Evolutionary conservation across 1,140 invertebrate genomes (phyloP), one percentile per base, ranked within the genome.

Genomic region (Homarus americanus): DNA sequence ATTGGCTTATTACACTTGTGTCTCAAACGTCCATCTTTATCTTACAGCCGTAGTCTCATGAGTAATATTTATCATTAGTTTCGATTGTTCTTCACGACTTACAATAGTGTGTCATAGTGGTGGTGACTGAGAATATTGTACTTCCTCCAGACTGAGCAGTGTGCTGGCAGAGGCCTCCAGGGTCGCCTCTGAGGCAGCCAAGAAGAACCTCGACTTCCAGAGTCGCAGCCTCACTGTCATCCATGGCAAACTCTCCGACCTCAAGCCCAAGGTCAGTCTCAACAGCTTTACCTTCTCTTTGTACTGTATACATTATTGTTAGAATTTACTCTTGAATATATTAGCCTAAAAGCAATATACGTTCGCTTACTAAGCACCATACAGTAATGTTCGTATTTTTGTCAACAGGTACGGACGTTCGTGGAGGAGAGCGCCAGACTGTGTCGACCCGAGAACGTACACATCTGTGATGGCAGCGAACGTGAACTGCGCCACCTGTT

Each of bases 381-480:
- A n/a, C 17, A 87, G 38, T 82, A 17, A 44, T 49, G 20, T 20
- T 58, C n/a, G 53, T 58, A 4, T 15, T 58, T 4, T 58, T 7
- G 69, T 75, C 34, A 75, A 1, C 75, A 94, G 93, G 94, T 94
- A 0, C 92, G 93, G 17, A 58, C 86, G 12, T 95, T 93, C 83
- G 93, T 95, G 15, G 94, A 95, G 91, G 93, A 94, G n/a, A 93
- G 94, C 76, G 93, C 93, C n/a, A 83, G 92, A 36, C 66, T 96
- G 5, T 96, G 95, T 91, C 94, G 95, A 87, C 95, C 95, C 20
- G 94, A 94, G 72, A 93, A 93, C 3, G 92, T 96, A 40, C 95
- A 96, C 93, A 94, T 96, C 85, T 96, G 95, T 93, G 95, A 96
- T 94, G 96, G 96, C 15, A 94, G 94, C 36, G 94, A 95, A 58